Conservation (phyloP, 2,797 vertebrate genomes). For the Macroramphosus scolopax region DNA sequence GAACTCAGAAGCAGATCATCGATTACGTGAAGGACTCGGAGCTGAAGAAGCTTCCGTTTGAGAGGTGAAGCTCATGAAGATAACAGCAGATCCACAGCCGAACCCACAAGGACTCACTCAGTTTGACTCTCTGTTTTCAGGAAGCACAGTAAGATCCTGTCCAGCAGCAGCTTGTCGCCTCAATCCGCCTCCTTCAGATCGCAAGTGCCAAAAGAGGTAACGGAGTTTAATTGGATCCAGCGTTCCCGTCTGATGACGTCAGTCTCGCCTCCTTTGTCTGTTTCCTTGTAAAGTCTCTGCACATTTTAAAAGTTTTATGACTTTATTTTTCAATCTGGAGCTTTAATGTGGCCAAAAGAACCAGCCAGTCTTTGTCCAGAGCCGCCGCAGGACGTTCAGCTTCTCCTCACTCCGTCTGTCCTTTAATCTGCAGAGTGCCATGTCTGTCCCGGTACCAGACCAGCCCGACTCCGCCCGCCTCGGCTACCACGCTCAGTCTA, state of each 20-base stretch:
- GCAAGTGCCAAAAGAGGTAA: slow-evolving; percentile 94
- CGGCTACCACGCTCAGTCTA: slow-evolving; percentile 56
- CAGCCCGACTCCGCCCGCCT: slow-evolving; percentile 64
- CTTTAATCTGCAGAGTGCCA: slow-evolving; percentile 44
- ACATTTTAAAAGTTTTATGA: no score
- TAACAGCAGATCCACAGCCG: no score
- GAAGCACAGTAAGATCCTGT: slow-evolving; percentile 96
- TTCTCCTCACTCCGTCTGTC: no score
- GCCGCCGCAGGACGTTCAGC: no score
- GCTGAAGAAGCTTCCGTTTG: slow-evolving; percentile 93
- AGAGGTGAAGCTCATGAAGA: slow-evolving; percentile 79
- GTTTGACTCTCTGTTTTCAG: slow-evolving; percentile 60
- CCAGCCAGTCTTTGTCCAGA: no score
- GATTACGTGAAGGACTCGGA: slow-evolving; percentile 96
- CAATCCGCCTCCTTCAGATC: slow-evolving; percentile 82
- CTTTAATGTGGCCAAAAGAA: slow-evolving; percentile 5
- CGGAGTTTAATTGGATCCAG: no score
- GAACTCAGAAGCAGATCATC: slow-evolving; percentile 98
- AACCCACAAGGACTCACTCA: no score
- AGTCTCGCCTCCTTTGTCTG: no score
- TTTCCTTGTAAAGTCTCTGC: no score
- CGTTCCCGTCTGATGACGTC: no score
- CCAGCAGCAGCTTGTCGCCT: slow-evolving; percentile 78
- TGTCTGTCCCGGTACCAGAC: slow-evolving; percentile 56
- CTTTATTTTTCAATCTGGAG: slow-evolving; percentile 13